Conservation (phyloP, 2,797 vertebrate genomes). For the Centropyge bicolor region DNA sequence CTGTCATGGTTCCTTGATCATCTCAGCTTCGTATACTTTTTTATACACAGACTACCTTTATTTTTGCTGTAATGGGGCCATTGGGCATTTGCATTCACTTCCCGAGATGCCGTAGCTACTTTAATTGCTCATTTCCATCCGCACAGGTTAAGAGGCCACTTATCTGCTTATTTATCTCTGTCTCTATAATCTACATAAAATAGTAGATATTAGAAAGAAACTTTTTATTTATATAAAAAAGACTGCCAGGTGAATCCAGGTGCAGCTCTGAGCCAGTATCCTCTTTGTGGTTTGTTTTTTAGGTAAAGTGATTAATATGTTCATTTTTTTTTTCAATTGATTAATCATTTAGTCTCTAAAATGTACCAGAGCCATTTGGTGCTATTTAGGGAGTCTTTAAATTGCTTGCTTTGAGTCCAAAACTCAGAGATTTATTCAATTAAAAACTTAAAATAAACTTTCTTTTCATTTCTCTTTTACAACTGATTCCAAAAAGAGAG, state of each 20-base stretch:
- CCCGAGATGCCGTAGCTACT: conserved; percentile 17
- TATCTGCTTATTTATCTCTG: conserved; percentile 22
- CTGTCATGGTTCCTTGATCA: conserved; percentile 56
- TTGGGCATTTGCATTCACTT: conserved; percentile 39
- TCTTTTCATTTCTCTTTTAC: too few species aligned
- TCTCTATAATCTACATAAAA: conserved; percentile 6
- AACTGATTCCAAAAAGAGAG: too few species aligned
- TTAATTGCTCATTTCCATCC: conserved; percentile 45
- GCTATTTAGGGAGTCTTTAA: background rate
- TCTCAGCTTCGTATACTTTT: conserved; percentile 48
- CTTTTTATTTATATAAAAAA: background rate
- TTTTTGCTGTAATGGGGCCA: conserved; percentile 38
- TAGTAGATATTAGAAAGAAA: background rate
- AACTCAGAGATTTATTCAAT: background rate
- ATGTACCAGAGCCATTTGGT: background rate
- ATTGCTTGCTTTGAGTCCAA: background rate
- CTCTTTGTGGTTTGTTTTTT: background rate
- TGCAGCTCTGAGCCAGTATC: background rate
- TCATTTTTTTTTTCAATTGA: background rate
- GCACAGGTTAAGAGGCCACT: conserved; percentile 1
- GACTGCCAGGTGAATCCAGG: background rate
- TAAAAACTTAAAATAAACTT: too few species aligned
- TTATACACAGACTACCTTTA: conserved; percentile 47
- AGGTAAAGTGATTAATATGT: too few species aligned
- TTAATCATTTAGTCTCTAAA: background rate